Base-by-base conservation (phyloP, 2,113 vertebrate genomes). In the Gorsachius goisagi region DNA sequence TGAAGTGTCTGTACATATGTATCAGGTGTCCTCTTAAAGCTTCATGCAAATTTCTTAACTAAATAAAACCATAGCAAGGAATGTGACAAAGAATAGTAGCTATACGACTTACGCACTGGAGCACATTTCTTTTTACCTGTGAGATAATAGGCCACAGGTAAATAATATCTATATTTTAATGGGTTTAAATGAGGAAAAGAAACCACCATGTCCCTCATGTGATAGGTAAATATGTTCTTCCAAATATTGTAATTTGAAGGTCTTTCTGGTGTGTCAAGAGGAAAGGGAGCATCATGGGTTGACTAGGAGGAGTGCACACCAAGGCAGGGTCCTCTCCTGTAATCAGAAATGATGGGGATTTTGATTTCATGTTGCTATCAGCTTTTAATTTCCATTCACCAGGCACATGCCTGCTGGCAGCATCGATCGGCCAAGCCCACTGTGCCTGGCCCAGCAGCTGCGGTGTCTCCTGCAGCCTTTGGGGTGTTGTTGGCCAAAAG, bases 231-330 rank as follows among this genome's bases (percentile, higher is more conserved):
- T 28, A 1, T 56, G 15, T 35, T 47, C 12, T 9, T 47, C 6
- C 28, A 52, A 5, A 21, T 24, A 52, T 9, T 67, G 18, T 35
- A 19, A 35, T 77, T 56, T 27, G 24, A 45, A 92, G 47, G 15
- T 69, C 28, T 63, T 94, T 47, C n/a, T 63, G 60, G 17, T 11
- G 11, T 0, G 2, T 45, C 41, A 41, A 45, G 15, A 60, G 56
- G 44, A 74, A 39, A 60, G 15, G 28, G 17, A 75, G 3, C 55
- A 26, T 6, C 0, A 0, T 1, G 2, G 17, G 6, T 7, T n/a
- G 80, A 58, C 56, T 0, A 60, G 49, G 49, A 75, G 37, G 30
- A 49, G n/a, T 3, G 16, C 1, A 1, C 63, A 30, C 30, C 58
- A 19, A 58, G 58, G 32, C 49, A 47, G 23, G 9, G 24, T 27